A percentile compares a stretch with the other conserved stretches of the same genome.
These are phyloP conservation scores for Apis laboriosa DNA, from an alignment of 1,140 invertebrate genomes.

Conservation along the genomic window DNA sequence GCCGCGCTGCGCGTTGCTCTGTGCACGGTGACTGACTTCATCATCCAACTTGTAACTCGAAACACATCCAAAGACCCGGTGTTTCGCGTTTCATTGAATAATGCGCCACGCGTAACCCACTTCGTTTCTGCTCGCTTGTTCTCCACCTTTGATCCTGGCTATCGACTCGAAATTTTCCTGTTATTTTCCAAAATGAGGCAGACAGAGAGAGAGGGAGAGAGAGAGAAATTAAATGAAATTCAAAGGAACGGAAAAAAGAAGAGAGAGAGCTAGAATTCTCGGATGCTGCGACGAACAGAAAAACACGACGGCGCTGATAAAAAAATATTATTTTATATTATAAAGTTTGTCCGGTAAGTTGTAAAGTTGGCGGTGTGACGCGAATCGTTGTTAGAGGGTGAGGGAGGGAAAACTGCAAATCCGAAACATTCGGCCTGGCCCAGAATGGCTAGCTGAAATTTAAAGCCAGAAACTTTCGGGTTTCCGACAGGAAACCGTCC, in stretches of 20 bases:
- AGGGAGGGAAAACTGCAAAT: slow-evolving; percentile 32
- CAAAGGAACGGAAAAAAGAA: not conserved
- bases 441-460: slow-evolving; percentile 40
- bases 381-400: slow-evolving; percentile 16
- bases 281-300: not conserved
- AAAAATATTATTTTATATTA: slow-evolving; percentile 53
- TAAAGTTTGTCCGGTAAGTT: slow-evolving; percentile 5
- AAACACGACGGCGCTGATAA: slow-evolving; percentile 22
- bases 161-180: slow-evolving; percentile 7
- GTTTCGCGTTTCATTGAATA: slow-evolving; percentile 20
- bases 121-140: not conserved
- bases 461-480: slow-evolving; percentile 53
- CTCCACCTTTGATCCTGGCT: not conserved
- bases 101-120: not conserved
- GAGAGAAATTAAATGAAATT: too few species aligned
- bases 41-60: slow-evolving; percentile 7
- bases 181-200: not conserved
- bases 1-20: not conserved
- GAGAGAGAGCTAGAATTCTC: not conserved
- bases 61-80: not conserved
- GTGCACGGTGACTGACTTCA: slow-evolving; percentile 16
- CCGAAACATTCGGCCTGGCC: slow-evolving; percentile 38
- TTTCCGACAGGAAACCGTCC: slow-evolving; percentile 50
- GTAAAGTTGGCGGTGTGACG: not conserved
- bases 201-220: slow-evolving; percentile 3